phyloP scores from a whole-genome alignment of 2,113 vertebrate species.

The Dicrurus megarhynchus region DNA sequence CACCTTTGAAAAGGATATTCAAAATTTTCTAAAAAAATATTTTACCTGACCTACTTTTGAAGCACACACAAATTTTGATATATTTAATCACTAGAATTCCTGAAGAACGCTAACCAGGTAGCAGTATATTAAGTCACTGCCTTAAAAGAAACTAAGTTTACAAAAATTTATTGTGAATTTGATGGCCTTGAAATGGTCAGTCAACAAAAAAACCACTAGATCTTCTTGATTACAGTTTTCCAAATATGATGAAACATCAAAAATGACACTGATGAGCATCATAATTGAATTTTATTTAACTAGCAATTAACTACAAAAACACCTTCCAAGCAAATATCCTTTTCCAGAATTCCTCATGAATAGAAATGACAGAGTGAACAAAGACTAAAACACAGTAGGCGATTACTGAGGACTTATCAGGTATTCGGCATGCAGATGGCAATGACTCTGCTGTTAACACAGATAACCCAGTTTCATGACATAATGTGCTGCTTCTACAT shows the following conservation, averaged over 20 bases:
- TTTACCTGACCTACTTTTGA: slow-evolving; percentile 8
- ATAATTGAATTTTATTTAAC: slow-evolving; percentile 38
- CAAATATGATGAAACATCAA: slow-evolving; percentile 33
- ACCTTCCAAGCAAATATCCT: background rate
- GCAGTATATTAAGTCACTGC: background rate
- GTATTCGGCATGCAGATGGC: background rate
- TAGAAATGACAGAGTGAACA: background rate
- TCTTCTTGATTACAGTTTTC: slow-evolving; percentile 53
- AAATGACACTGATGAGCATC: slow-evolving; percentile 19
- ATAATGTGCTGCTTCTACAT: background rate
- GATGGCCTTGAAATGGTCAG: background rate
- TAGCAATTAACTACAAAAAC: slow-evolving; percentile 40
- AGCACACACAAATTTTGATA: background rate
- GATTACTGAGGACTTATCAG: background rate
- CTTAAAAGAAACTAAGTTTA: background rate
- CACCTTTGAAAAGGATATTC: slow-evolving; percentile 7
- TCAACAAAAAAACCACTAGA: background rate
- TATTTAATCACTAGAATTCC: background rate
- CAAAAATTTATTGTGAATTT: background rate
- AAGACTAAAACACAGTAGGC: background rate
- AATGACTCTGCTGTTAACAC: background rate
- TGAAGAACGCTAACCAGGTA: slow-evolving; percentile 3
- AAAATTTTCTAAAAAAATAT: background rate
- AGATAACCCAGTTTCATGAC: background rate
- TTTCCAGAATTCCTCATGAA: background rate